Base-by-base conservation (phyloP, 2,113 vertebrate species). In the Calonectris borealis region DNA sequence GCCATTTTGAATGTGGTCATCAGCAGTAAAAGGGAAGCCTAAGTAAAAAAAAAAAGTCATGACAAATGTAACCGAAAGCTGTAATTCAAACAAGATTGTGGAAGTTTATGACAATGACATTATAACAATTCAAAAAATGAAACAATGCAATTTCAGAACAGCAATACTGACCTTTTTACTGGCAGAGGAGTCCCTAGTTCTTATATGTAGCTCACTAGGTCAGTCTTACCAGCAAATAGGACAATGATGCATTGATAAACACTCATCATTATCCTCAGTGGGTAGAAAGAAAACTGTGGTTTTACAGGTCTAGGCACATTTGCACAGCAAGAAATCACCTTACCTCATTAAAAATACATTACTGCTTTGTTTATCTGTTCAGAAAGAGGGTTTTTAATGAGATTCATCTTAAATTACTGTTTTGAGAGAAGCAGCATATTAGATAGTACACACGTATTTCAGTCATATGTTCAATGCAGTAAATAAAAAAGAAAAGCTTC, bases 341-440 rank as follows among this genome's bases (percentile, higher is more conserved):
- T 76, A 65, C 44, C 94, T 94, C 88, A 93, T 97, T 94, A 97
- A 97, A 94, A 96, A 89, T 91, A 94, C 88, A 96, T 96, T 95
- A 84, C 57, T 0, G 3, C 65, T 93, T 86, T 92, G 80, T 95
- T 96, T 94, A 69, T 94, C 69, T 91, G 72, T 77, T 95, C 80
- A 88, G 86, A 81, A 96, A 79, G 81, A 88, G 52, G 14, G 16
- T 3, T 76, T 84, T 94, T 86, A 96, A 96, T 96, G 88, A 97
- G 88, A 91, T 89, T 92, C 29, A 73, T 81, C 83, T 69, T 82
- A 86, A 95, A 93, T 88, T 94, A 95, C 80, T 84, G 69, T 86
- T 95, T 83, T 60, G 86, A 94, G 93, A 95, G 88, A 78, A 86
- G 65, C 48, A 76, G 44, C 27, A 9, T 40, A 76, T 87, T 91